phyloP scores from a whole-genome alignment of 2,888 invertebrate genomes.

The Glyphotaelius pellucidus region DNA sequence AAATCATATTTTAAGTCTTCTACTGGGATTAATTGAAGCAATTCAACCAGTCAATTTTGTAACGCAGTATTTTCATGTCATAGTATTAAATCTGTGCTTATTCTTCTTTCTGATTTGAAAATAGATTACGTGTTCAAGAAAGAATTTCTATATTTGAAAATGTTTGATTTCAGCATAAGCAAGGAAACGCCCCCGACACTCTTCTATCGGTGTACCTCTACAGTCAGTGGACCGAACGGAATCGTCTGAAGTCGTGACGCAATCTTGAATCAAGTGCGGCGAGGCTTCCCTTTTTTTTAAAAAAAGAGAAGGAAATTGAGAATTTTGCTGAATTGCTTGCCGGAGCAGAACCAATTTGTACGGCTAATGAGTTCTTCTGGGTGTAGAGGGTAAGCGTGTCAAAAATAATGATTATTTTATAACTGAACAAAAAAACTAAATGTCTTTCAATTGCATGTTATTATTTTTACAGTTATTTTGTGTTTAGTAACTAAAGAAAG shows the following conservation, averaged over 20 bases:
- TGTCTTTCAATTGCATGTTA: not conserved
- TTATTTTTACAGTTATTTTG: not conserved
- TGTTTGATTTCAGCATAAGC: not conserved
- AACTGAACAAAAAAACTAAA: not conserved
- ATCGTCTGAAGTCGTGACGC: conserved; percentile 27
- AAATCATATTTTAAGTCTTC: too few relatives aligned
- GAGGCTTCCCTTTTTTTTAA: not conserved
- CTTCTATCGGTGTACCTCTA: not conserved
- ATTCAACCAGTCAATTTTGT: too few relatives aligned
- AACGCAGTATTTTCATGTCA: too few relatives aligned
- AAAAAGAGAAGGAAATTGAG: not conserved
- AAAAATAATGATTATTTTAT: not conserved
- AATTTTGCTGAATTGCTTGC: not conserved
- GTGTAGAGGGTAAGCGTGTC: not conserved
- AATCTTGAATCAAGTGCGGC: not conserved
- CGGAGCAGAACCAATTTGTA: not conserved
- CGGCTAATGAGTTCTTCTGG: not conserved
- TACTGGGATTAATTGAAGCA: too few relatives aligned
- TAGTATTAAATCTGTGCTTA: too few relatives aligned
- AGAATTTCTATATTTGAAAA: not conserved
- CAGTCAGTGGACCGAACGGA: conserved; percentile 7
- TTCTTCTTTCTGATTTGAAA: too few relatives aligned
- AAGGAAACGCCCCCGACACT: not conserved
- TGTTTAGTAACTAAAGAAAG: not conserved
- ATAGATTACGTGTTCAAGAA: not conserved